Evolutionary conservation across 2,797 vertebrate genomes (phyloP), one percentile per base, ranked within the genome.

Genomic region (Peromyscus eremicus): DNA sequence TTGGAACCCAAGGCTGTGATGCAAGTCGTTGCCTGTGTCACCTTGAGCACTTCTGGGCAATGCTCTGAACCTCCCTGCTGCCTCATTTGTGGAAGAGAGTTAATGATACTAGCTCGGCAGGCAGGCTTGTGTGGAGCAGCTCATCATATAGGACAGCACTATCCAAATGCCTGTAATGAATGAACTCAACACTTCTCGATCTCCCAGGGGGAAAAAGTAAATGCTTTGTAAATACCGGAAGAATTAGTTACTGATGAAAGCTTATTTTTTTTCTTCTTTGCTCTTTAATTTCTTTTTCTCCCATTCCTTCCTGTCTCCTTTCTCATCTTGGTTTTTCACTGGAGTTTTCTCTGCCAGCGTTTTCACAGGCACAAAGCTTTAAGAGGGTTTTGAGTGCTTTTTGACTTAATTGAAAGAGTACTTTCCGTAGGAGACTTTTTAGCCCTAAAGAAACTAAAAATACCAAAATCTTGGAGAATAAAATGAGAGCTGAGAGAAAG

Each of bases 371-470:
- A 49, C 32, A 89, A 95, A 70, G 16, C 86, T 95, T 80, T 62
- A 75, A 90, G 87, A 91, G 70, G 32, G 32, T 52, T 94, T 91
- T 66, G 86, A 89, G 93, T 71, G 75, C 11, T 91, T 91, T 86
- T 64, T 27, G 85, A 84, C 82, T 75, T 93, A 93, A 96, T 81
- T 89, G 79, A 96, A 96, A 95, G 73, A 85, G 82, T 71, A 64
- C 64, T 89, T 95, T 92, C 91, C 64, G 27, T 62, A 83, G 96
- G 91, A 95, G 79, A 96, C 16, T 71, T 97, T 77, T 94, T 81
- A 82, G 71, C 75, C 52, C 92, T 80, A 76, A 85, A 95, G 66
- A 94, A 92, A 79, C 92, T 71, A 84, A 91, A 96, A 97, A 86
- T 71, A 86, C 21, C 21, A 70, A 73, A 97, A 86, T 94, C 82